phyloP scores from a whole-genome alignment of 2,797 vertebrate species.

The Darevskia mixta region DNA sequence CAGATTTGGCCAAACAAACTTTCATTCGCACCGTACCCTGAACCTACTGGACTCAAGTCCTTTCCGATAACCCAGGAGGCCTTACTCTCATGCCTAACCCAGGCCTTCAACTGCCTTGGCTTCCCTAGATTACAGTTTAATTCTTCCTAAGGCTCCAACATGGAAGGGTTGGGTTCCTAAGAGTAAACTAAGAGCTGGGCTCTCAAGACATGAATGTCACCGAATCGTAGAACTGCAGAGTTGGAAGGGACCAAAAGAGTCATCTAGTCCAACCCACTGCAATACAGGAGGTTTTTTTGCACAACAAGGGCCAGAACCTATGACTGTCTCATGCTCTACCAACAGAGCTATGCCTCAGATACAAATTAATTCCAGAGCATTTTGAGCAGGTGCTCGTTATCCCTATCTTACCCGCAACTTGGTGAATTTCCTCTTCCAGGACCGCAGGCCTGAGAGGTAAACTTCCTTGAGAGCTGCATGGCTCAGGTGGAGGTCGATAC shows the following conservation, averaged over 20 bases:
- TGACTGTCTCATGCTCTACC: too few relatives aligned
- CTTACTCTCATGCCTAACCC: not conserved
- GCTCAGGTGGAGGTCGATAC: conserved; percentile 82
- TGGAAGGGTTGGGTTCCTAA: not conserved
- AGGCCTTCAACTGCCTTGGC: not conserved
- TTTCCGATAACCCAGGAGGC: not conserved
- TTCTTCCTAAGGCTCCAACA: not conserved
- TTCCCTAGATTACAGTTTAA: not conserved
- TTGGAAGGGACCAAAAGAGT: too few relatives aligned
- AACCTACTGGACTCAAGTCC: not conserved
- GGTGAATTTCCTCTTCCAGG: conserved; percentile 87
- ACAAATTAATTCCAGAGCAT: not conserved
- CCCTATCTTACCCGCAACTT: conserved; percentile 83
- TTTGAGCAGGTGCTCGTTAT: not conserved
- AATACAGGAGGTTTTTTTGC: too few relatives aligned
- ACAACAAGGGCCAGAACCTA: too few relatives aligned
- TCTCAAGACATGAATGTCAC: not conserved
- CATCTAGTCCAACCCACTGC: too few relatives aligned
- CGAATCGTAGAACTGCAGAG: too few relatives aligned
- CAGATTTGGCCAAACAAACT: not conserved
- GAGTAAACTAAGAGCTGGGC: not conserved
- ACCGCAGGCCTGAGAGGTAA: conserved; percentile 86
- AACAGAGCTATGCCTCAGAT: too few relatives aligned
- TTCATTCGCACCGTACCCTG: not conserved
- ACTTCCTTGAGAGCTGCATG: conserved; percentile 86